Base-by-base conservation (phyloP, 2,888 invertebrate genomes). In the Clusia tigrina region DNA sequence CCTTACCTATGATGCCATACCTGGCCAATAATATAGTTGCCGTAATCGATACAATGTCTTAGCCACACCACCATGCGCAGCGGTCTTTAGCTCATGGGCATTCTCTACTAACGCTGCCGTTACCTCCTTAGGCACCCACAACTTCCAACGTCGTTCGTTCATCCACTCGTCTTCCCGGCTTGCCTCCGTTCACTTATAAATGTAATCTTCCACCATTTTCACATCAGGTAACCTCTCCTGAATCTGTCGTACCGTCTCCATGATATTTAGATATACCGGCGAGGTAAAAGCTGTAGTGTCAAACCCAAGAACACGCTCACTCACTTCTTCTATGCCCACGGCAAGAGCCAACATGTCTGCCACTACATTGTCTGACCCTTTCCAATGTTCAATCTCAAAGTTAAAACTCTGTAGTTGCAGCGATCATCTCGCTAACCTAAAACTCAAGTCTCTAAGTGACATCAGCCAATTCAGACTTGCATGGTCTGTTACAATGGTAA, bases 401-500 rank as follows among this genome's bases (percentile, higher is more conserved):
- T 64, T 65, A 57, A 55, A 77, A 65, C 23, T 64, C 53, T 66
- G 71, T 66, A 66, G 63, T 72, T 76, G 62, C 5, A 67, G 42
- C n/a, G 60, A 64, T 67, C 67, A 78, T 10, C 76, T 51, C 3
- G 74, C 73, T 24, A 76, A 37, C 24, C 65, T 22, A 3, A 61
- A 61, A n/a, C 37, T 54, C 10, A 65, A 32, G 10, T 65, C 62
- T 3, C 54, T 46, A 5, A 58, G 54, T 1, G 9, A 3, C 64
- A 59, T 62, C 2, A 64, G 59, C 64, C 55, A 64, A n/a, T 58
- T 58, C 2, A 59, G 38, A 20, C 54, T 64, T 1, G 61, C 57
- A 22, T 60, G 60, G 26, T 61, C 61, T 2, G 64, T 60, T 10
- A 60, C 54, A 10, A 63, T 46, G 3, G 59, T 60, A 37, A 67